Percentiles rank a stretch among this genome's conserved stretches.
Evolutionary conservation across 35 echinoderm and acorn worm species (phyloP).

Genomic region (Strongylocentrotus purpuratus): DNA sequence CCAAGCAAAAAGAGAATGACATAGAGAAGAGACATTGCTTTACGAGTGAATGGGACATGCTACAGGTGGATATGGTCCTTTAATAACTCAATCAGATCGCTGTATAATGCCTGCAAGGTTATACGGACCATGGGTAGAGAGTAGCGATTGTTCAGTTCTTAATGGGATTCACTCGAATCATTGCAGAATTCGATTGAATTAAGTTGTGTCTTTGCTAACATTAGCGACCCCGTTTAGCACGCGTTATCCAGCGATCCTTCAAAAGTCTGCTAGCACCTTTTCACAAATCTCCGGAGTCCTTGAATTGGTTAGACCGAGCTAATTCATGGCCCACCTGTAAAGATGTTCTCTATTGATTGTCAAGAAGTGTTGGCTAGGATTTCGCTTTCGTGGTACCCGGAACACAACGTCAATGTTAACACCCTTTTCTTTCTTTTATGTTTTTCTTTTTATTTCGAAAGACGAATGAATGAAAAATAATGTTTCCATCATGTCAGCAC

Average conservation of each 20-base stretch:
- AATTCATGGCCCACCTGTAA: conserved; percentile 9
- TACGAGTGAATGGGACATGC: background rate
- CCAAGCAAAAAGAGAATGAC: background rate
- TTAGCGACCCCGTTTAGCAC: background rate
- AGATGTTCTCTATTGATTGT: background rate
- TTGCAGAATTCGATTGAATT: background rate
- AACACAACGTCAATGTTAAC: background rate
- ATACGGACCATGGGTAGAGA: background rate
- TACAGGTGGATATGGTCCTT: background rate
- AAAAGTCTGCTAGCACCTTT: background rate
- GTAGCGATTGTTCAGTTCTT: background rate
- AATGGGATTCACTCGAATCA: background rate
- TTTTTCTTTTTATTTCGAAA: no score
- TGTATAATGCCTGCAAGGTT: background rate
- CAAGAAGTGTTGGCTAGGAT: background rate
- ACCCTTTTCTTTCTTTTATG: no score
- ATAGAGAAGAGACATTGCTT: background rate
- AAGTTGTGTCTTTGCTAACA: background rate
- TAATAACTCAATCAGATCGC: background rate
- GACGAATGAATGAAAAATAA: no score
- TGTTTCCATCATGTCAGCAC: no score
- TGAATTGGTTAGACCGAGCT: background rate
- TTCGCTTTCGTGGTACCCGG: background rate
- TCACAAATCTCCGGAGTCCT: background rate
- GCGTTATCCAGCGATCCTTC: background rate